Evolutionary conservation across 2,113 vertebrate genomes (phyloP), one percentile per base, ranked within the genome.

Genomic region (Neopipo cinnamomea): DNA sequence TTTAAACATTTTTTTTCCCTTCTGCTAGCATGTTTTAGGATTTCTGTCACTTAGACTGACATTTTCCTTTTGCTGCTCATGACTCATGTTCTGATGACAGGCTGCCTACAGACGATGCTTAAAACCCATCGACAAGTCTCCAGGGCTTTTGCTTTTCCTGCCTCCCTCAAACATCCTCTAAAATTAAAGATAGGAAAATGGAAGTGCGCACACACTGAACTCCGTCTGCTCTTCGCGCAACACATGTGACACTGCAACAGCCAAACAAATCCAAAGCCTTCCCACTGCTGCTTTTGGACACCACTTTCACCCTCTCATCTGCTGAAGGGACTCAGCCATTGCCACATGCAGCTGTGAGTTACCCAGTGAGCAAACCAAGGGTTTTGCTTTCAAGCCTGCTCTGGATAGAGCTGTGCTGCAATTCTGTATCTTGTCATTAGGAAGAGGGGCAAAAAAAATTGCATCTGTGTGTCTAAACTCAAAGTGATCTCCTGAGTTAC

Each of bases 51-150:
- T 96, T 85, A 89, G 66, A 91, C 44, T 92, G 94, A 97, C 91
- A 95, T 82, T 97, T 97, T 97, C 80, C 91, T 96, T 96, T 91
- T 24, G 47, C 74, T 92, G 91, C 92, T 92, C 93, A 88, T 97
- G 95, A 97, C 85, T 96, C 95, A 97, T 92, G 89, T 93, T 88
- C 89, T 85, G 84, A 94, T 96, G 96, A 97, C 97, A 96, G 91
- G 81, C 95, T 91, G 89, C 92, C 96, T 82, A 94, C 73, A 92
- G 88, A 96, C 47, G 92, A 96, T 95, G 91, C 94, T 97, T 96
- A 97, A 97, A 97, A 96, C 92, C 95, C 76, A 93, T 92, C 85
- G 85, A 96, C 94, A 95, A 96, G 93, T 97, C 96, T 95, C 97
- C 89, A 96, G 91, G 94, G 95, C 88, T 97, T 97, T 97, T 89